Evolutionary conservation across 2,797 vertebrate species (phyloP).

Genomic region (Margarornis squamiger): DNA sequence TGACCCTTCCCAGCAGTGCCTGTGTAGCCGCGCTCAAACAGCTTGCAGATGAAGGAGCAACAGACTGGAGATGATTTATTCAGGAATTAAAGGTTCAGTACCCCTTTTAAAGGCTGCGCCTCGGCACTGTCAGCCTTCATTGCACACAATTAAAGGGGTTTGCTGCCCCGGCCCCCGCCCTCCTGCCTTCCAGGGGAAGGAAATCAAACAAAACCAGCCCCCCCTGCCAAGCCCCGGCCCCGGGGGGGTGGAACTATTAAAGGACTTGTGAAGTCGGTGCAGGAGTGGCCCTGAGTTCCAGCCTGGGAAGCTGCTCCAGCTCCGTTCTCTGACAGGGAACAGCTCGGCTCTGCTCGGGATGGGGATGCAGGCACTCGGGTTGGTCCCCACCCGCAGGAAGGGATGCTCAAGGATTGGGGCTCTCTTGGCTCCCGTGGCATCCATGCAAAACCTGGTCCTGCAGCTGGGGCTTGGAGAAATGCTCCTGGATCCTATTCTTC

Average conservation of each 20-base stretch:
- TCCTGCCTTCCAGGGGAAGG: conserved; percentile 8
- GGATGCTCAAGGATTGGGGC: rapidly evolving
- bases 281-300: not conserved
- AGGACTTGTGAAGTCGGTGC: not conserved
- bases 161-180: not conserved
- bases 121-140: conserved; percentile 60
- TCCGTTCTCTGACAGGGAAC: not conserved
- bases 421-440: not conserved
- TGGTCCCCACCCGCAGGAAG: rapidly evolving
- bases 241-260: not conserved
- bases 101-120: conserved; percentile 46
- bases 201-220: conserved; percentile 10
- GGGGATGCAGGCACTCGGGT: not conserved
- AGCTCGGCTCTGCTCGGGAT: not conserved
- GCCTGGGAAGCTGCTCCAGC: not conserved
- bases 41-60: conserved; percentile 72
- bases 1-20: conserved; percentile 56
- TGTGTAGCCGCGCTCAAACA: conserved; percentile 19
- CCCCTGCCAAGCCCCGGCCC: rapidly evolving
- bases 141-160: conserved; percentile 69
- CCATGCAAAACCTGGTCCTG: not conserved
- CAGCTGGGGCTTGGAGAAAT: not conserved
- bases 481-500: not conserved
- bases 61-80: conserved; percentile 70
- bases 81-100: conserved; percentile 65